These are phyloP conservation scores for Seriola rivoliana DNA, from an alignment of 2,113 vertebrate species.

Conservation along the genomic window DNA sequence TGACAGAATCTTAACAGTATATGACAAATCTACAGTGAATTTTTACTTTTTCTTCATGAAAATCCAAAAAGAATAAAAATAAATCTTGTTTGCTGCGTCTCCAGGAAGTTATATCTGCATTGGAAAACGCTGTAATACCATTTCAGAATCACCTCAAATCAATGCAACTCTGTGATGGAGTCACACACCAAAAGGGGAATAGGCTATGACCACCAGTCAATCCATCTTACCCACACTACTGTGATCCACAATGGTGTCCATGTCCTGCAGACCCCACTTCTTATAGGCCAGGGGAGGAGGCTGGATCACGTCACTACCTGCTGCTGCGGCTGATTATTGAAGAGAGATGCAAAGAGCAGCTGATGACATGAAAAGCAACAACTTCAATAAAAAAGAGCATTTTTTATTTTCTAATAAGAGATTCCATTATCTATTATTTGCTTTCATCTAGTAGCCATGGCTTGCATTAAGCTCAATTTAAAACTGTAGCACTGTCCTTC, in stretches of 20 bases:
- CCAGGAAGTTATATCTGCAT: not conserved
- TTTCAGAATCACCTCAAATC: not conserved
- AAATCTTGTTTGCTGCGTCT: not conserved
- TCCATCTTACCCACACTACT: constrained; percentile 92
- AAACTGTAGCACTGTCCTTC: not conserved
- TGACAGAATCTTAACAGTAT: not conserved
- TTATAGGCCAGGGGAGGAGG: constrained; percentile 97
- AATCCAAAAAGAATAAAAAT: not conserved
- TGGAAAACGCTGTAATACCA: not conserved
- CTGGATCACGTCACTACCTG: constrained; percentile 94
- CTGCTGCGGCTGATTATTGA: constrained; percentile 90
- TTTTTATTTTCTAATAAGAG: not conserved
- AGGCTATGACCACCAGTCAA: not conserved
- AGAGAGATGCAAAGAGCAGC: constrained; percentile 33
- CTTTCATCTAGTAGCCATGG: not conserved
- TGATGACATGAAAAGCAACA: not conserved
- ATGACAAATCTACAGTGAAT: not conserved
- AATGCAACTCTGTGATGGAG: not conserved
- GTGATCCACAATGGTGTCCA: constrained; percentile 94
- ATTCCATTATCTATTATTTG: not conserved
- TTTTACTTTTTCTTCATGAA: not conserved
- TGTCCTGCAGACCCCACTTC: constrained; percentile 98
- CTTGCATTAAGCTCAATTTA: not conserved
- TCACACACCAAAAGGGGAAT: not conserved
- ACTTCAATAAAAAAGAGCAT: not conserved